A percentile compares a stretch with the other conserved stretches of the same genome.
These are phyloP conservation scores for Mustela nigripes DNA, from an alignment of 2,113 vertebrate genomes.

Conservation along the genomic window DNA sequence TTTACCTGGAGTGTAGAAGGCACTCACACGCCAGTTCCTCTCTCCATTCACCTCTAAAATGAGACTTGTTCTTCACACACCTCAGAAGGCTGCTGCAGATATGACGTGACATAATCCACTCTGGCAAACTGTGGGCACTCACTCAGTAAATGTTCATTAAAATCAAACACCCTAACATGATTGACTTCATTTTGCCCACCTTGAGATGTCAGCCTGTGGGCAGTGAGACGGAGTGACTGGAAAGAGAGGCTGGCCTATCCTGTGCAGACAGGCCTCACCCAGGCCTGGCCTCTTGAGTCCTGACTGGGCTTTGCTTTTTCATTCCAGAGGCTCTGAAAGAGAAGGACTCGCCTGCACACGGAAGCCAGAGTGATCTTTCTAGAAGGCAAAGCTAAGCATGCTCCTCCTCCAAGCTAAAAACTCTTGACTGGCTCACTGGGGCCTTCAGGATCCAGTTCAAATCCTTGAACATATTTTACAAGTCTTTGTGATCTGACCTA, in stretches of 20 bases:
- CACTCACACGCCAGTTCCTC: neutral
- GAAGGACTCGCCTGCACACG: neutral
- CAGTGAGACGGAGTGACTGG: neutral
- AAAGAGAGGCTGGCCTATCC: neutral
- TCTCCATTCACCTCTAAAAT: neutral
- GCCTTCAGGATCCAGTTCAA: conserved; percentile 33
- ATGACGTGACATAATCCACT: neutral
- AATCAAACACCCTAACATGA: neutral
- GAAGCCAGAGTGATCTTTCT: neutral
- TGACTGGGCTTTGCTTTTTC: neutral
- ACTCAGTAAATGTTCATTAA: conserved; percentile 43
- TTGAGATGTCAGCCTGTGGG: neutral
- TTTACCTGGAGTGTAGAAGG: neutral
- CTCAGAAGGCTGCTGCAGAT: neutral
- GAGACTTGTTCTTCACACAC: neutral
- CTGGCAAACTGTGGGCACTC: neutral
- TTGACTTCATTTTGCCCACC: neutral
- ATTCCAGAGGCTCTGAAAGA: neutral
- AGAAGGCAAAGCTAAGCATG: conserved; percentile 42
- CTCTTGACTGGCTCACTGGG: neutral
- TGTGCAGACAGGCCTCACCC: rapidly evolving
- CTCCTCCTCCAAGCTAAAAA: neutral
- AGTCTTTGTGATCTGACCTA: neutral
- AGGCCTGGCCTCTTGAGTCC: neutral
- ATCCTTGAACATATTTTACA: neutral